A percentile compares a stretch with the other conserved stretches of the same genome.
phyloP scores from a whole-genome alignment of 2,797 vertebrate genomes.

The Gymnothorax javanicus region DNA sequence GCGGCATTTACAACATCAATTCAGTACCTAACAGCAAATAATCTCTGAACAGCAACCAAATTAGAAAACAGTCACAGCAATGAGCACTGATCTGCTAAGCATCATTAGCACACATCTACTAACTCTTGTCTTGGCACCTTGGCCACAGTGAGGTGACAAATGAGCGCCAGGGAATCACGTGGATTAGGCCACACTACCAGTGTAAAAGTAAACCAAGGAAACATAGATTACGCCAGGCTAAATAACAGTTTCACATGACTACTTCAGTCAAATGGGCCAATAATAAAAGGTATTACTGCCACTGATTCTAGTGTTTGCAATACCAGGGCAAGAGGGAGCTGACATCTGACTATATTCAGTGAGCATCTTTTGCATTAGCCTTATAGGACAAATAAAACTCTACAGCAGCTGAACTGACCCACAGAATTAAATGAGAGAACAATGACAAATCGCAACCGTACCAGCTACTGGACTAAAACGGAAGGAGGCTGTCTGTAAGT shows the following conservation, averaged over 20 bases:
- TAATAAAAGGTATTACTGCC: neutral
- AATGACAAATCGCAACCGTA: neutral
- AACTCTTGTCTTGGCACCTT: neutral
- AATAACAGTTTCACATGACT: neutral
- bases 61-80: neutral
- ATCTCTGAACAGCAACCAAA: constrained; percentile 13
- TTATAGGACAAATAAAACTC: too few species aligned
- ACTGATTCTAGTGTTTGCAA: too few species aligned
- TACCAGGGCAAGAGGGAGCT: neutral
- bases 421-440: neutral
- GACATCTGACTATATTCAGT: neutral
- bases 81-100: neutral
- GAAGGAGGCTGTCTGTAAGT: too few species aligned
- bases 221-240: neutral
- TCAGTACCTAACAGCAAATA: constrained; percentile 13
- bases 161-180: neutral
- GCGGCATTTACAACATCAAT: constrained; percentile 11
- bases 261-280: neutral
- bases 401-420: neutral
- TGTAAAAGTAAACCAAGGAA: neutral
- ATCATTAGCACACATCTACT: neutral
- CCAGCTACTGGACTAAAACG: too few species aligned
- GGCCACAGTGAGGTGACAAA: too few species aligned
- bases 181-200: neutral
- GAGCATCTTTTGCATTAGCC: too few species aligned